Conservation (phyloP, 2,888 invertebrate genomes). For the Xestia rhomboidea region DNA sequence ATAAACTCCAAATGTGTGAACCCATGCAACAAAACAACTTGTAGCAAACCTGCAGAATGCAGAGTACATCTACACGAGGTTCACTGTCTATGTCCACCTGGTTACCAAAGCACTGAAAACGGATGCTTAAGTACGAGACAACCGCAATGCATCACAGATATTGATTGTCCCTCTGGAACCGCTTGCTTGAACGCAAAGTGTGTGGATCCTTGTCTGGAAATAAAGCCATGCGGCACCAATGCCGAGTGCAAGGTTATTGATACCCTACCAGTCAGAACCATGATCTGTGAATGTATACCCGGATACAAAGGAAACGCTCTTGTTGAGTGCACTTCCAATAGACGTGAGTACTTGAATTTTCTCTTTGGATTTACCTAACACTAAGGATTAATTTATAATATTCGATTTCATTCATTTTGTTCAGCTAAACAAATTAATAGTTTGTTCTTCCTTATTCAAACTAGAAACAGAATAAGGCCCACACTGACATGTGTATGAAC, state of each 20-base stretch:
- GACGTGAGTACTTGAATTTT: constrained; percentile 90
- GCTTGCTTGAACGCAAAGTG: constrained; percentile 96
- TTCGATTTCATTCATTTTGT: neutral
- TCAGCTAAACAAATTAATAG: neutral
- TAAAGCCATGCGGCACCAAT: constrained; percentile 95
- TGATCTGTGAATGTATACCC: constrained; percentile 96
- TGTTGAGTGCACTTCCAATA: constrained; percentile 93
- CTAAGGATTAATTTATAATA: neutral
- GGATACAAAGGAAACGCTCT: constrained; percentile 97
- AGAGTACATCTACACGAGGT: constrained; percentile 94
- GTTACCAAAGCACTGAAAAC: constrained; percentile 92
- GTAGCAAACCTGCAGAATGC: constrained; percentile 94
- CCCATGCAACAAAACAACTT: constrained; percentile 93
- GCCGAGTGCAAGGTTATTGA: constrained; percentile 95
- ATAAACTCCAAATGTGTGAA: constrained; percentile 94
- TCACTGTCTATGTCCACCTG: constrained; percentile 95
- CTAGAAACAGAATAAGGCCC: neutral
- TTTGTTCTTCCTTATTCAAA: neutral
- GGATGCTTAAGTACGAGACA: constrained; percentile 91
- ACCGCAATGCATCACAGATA: constrained; percentile 93
- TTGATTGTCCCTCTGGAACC: constrained; percentile 95
- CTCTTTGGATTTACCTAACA: neutral
- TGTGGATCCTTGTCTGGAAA: constrained; percentile 95
- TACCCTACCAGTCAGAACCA: constrained; percentile 95
- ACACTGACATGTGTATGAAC: neutral